These are phyloP conservation scores for Megalurothrips usitatus DNA, from an alignment of 2,888 invertebrate genomes.

Conservation along the genomic window DNA sequence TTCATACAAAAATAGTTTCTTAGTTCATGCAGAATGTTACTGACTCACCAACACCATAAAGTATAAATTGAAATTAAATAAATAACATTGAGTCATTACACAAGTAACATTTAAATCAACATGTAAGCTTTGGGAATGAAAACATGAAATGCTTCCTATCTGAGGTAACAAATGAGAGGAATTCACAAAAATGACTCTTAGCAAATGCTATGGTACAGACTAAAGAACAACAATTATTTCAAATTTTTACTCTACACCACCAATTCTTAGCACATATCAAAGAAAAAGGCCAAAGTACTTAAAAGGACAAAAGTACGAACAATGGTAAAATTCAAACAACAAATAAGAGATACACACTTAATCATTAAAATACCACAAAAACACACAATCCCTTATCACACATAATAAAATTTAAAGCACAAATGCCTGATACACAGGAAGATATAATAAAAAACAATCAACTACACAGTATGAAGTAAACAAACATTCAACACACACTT, in stretches of 20 bases:
- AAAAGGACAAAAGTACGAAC: background rate
- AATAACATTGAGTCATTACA: background rate
- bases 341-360: background rate
- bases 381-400: background rate
- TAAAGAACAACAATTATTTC: conserved; percentile 16
- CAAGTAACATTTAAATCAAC: background rate
- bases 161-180: conserved; percentile 16
- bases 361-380: background rate
- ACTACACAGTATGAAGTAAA: conserved; percentile 3
- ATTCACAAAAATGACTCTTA: conserved; percentile 19
- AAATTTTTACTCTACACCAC: background rate
- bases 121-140: conserved; percentile 19
- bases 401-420: background rate
- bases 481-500: background rate
- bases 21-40: background rate
- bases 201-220: conserved; percentile 1
- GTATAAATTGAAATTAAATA: background rate
- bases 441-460: conserved; percentile 13
- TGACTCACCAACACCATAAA: conserved; percentile 11
- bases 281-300: conserved; percentile 14
- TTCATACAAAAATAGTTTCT: conserved; percentile 14
- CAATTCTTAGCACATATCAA: background rate
- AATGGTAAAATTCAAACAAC: conserved; percentile 7
- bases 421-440: conserved; percentile 7
- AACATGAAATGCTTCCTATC: conserved; percentile 8